Percentiles rank a stretch among this genome's conserved stretches.
These are phyloP conservation scores for Lasius fuliginosus DNA, from an alignment of 2,888 invertebrate genomes.

Conservation along the genomic window DNA sequence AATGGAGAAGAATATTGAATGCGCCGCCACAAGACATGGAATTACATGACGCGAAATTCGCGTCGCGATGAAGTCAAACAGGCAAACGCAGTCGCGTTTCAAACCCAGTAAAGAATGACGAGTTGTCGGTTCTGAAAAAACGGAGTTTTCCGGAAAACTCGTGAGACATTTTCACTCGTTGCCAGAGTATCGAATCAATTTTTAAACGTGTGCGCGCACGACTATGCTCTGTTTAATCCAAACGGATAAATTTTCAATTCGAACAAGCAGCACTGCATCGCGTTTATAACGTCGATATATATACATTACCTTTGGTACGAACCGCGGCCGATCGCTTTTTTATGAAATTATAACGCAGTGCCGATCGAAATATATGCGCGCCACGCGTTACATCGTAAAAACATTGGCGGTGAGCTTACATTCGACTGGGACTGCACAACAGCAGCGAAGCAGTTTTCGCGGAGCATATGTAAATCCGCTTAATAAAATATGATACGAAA, in stretches of 20 bases:
- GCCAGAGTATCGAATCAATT: constrained; percentile 80
- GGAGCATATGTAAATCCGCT: neutral
- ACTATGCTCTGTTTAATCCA: constrained; percentile 81
- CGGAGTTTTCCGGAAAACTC: neutral
- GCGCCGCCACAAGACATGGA: constrained; percentile 36
- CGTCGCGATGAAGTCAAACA: neutral
- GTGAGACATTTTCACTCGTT: constrained; percentile 75
- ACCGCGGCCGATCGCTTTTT: constrained; percentile 67
- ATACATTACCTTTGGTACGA: constrained; percentile 32
- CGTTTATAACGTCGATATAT: constrained; percentile 36
- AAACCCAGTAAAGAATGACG: neutral
- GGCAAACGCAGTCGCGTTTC: constrained; percentile 7
- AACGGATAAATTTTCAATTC: constrained; percentile 81
- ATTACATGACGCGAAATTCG: constrained; percentile 32
- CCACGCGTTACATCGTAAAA: constrained; percentile 26
- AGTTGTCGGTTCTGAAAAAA: neutral
- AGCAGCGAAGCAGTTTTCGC: constrained; percentile 9
- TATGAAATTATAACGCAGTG: constrained; percentile 78
- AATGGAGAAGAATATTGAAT: constrained; percentile 41
- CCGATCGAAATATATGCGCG: constrained; percentile 29
- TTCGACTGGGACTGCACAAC: constrained; percentile 14
- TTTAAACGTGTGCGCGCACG: constrained; percentile 73
- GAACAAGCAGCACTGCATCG: constrained; percentile 66
- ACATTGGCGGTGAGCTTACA: constrained; percentile 11
- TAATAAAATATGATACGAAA: constrained; percentile 21